These are phyloP conservation scores for Lates calcarifer DNA, from an alignment of 2,113 vertebrate species.

Conservation along the genomic window DNA sequence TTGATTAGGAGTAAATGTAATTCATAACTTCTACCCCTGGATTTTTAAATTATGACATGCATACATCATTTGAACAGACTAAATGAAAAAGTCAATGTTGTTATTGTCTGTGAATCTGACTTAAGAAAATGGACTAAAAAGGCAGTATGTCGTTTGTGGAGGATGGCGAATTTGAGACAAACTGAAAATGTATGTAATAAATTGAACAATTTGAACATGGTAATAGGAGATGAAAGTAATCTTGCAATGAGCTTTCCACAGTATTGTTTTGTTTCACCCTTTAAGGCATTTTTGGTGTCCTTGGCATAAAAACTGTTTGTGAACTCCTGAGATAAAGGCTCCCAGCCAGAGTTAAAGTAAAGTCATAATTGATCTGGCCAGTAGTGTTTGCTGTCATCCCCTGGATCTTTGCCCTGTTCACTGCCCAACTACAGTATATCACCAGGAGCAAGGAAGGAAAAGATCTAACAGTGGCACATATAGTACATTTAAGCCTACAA, in stretches of 20 bases:
- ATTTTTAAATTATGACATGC: no score
- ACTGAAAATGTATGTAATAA: background rate
- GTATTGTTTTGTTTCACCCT: slow-evolving; percentile 2
- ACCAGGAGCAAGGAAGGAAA: background rate
- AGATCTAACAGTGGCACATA: background rate
- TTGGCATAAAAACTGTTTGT: background rate
- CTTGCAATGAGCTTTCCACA: background rate
- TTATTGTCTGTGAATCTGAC: no score
- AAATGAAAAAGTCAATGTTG: background rate
- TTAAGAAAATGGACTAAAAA: background rate
- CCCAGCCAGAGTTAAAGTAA: slow-evolving; percentile 24
- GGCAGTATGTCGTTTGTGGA: background rate
- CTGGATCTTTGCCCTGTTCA: slow-evolving; percentile 21
- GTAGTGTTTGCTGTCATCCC: background rate
- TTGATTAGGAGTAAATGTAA: no score
- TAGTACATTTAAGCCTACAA: background rate
- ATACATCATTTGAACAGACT: background rate
- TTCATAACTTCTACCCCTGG: no score
- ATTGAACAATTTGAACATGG: background rate
- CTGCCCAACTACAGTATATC: background rate
- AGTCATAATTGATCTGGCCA: slow-evolving; percentile 3
- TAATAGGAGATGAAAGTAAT: background rate
- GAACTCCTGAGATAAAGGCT: slow-evolving; percentile 9
- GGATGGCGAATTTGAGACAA: background rate
- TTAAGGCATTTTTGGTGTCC: slow-evolving; percentile 4